phyloP scores from a whole-genome alignment of 1,140 invertebrate genomes.

The Metopolophium dirhodum region DNA sequence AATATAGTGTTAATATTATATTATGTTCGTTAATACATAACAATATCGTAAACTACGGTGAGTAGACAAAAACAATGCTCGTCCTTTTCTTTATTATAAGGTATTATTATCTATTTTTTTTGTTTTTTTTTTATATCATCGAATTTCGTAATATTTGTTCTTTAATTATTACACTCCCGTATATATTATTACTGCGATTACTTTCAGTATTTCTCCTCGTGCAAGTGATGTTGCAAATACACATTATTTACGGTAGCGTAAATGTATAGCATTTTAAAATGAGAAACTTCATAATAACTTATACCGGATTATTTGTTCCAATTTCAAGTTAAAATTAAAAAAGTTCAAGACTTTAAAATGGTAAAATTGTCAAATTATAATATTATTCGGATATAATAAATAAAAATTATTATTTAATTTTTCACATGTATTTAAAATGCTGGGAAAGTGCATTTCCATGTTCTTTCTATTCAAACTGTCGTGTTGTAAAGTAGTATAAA shows the following conservation, averaged over 20 bases:
- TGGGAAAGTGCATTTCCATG: background rate
- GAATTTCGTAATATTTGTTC: background rate
- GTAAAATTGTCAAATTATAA: background rate
- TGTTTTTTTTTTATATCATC: background rate
- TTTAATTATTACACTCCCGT: background rate
- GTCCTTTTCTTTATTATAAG: background rate
- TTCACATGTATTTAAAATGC: background rate
- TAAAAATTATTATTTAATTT: background rate
- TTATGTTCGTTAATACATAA: background rate
- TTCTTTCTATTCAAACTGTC: background rate
- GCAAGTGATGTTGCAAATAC: background rate
- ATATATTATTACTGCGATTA: background rate
- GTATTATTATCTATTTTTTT: background rate
- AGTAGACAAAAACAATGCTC: constrained; percentile 9
- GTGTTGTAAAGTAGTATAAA: background rate
- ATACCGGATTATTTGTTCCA: background rate
- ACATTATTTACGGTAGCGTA: background rate
- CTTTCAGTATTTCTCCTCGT: background rate
- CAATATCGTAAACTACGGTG: background rate
- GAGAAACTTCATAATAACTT: background rate
- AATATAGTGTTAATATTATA: background rate
- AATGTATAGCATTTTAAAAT: background rate
- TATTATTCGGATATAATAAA: background rate
- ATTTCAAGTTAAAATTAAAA: too few relatives aligned
- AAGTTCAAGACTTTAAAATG: background rate